These are phyloP conservation scores for Okamejei kenojei DNA, from an alignment of 2,797 vertebrate species.

Conservation along the genomic window DNA sequence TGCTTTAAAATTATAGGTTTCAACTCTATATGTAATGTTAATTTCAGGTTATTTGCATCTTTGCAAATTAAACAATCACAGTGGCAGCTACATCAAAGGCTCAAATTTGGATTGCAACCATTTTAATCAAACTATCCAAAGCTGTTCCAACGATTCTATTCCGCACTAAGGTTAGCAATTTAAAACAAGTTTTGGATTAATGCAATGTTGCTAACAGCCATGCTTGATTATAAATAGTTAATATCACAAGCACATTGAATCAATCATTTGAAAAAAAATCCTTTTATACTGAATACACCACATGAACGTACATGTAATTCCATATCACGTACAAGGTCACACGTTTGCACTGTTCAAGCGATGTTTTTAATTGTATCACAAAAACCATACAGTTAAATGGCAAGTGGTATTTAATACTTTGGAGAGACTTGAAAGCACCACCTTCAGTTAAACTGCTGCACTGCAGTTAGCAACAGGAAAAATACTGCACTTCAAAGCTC, in stretches of 20 bases:
- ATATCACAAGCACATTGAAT: conserved; percentile 19
- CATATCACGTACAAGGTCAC: not conserved
- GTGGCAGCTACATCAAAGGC: not conserved
- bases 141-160: not conserved
- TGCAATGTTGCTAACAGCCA: conserved; percentile 6
- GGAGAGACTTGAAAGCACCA: conserved; percentile 1
- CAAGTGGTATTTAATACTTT: conserved; percentile 1
- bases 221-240: not conserved
- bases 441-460: not conserved
- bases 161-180: not conserved
- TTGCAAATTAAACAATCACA: not conserved
- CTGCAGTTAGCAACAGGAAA: conserved; percentile 2
- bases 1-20: conserved; percentile 13
- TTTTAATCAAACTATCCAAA: not conserved
- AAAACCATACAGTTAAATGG: not conserved
- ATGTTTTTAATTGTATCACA: conserved; percentile 23
- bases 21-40: not conserved
- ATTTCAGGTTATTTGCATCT: not conserved
- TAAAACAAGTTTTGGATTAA: not conserved
- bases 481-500: conserved; percentile 61
- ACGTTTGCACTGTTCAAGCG: not conserved
- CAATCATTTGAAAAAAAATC: not conserved
- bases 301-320: not conserved
- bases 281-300: not conserved
- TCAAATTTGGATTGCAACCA: not conserved